Conservation (phyloP, 2,797 vertebrate genomes). For the Urophycis tenuis region DNA sequence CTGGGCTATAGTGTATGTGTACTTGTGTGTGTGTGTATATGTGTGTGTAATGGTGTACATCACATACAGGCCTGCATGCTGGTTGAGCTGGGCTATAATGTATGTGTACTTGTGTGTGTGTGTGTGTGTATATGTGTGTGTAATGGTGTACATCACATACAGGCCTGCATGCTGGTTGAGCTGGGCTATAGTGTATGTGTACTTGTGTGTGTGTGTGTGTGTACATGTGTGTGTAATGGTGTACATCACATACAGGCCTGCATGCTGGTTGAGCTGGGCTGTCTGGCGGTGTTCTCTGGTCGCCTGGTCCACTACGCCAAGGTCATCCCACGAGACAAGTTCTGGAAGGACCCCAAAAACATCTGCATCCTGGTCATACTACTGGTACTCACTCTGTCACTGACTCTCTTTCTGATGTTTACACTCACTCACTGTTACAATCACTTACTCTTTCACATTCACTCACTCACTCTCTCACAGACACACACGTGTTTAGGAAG, state of each 20-base stretch:
- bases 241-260: constrained; percentile 66
- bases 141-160: too few species aligned
- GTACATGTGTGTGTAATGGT: too few species aligned
- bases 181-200: too few species aligned
- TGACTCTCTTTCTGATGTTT: neutral
- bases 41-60: too few species aligned
- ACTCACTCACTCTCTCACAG: neutral
- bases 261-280: constrained; percentile 76
- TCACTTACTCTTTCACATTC: neutral
- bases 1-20: too few species aligned
- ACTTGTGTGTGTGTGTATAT: too few species aligned
- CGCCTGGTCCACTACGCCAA: constrained; percentile 82
- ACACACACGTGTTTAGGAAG: neutral
- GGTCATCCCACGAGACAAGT: constrained; percentile 74
- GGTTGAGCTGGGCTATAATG: too few species aligned
- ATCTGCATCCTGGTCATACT: constrained; percentile 84
- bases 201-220: too few species aligned
- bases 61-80: too few species aligned
- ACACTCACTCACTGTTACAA: neutral
- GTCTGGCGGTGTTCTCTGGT: constrained; percentile 75
- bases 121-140: too few species aligned
- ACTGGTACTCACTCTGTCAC: constrained; percentile 56
- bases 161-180: too few species aligned
- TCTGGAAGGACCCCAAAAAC: constrained; percentile 94
- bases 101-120: too few species aligned